phyloP scores from a whole-genome alignment of 2,113 vertebrate genomes.

The Fulica atra region DNA sequence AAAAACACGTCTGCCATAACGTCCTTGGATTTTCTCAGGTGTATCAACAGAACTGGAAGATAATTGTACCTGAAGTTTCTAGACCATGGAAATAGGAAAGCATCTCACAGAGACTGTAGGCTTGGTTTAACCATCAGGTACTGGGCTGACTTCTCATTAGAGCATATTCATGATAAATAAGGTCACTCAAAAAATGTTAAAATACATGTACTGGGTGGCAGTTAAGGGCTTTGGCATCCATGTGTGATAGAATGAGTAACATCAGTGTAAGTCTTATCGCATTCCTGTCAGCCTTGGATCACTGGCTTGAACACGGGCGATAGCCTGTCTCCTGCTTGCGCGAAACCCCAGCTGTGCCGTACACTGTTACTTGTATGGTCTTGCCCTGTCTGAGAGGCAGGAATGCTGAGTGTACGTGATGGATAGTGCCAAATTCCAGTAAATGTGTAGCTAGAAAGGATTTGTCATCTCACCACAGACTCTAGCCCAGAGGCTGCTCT shows the following conservation, averaged over 20 bases:
- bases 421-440: not conserved
- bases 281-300: not conserved
- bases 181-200: not conserved
- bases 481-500: not conserved
- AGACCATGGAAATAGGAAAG: not conserved
- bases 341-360: rapidly evolving
- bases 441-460: not conserved
- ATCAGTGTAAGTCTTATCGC: not conserved
- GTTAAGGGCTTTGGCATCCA: not conserved
- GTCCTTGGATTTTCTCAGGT: not conserved
- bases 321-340: not conserved
- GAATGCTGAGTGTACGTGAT: not conserved
- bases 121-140: not conserved
- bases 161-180: not conserved
- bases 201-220: not conserved
- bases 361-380: not conserved
- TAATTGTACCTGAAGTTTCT: not conserved
- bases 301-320: not conserved
- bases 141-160: not conserved
- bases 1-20: not conserved
- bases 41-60: not conserved
- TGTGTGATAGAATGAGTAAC: not conserved
- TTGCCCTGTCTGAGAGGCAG: constrained; percentile 11
- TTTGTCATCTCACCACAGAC: not conserved
- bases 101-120: not conserved